A percentile compares a stretch with the other conserved stretches of the same genome.
Conservation (phyloP, 2,888 invertebrate genomes). For the Nipponacmea schrenckii region DNA sequence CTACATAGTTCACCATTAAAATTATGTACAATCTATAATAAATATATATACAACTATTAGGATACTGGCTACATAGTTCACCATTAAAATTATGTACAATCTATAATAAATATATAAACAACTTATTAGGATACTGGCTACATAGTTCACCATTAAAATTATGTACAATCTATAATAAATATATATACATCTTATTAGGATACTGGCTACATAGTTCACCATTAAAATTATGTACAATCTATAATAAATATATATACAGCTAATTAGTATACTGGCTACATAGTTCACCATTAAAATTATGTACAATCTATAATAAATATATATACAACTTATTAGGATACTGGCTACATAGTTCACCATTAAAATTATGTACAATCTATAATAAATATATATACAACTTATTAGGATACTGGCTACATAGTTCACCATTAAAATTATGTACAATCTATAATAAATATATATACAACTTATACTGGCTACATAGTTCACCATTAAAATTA, state of each 20-base stretch:
- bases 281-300: too few species aligned
- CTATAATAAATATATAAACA: constrained; percentile 65
- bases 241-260: too few species aligned
- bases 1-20: constrained; percentile 76
- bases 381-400: constrained; percentile 59
- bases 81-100: constrained; percentile 76
- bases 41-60: too few species aligned
- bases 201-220: constrained; percentile 66
- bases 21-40: constrained; percentile 73
- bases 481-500: too few species aligned
- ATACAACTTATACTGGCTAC: too few species aligned
- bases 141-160: too few species aligned
- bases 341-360: constrained; percentile 77
- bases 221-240: not conserved
- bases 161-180: too few species aligned
- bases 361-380: constrained; percentile 74
- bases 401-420: constrained; percentile 79
- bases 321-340: constrained; percentile 80
- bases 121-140: too few species aligned
- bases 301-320: constrained; percentile 36
- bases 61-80: constrained; percentile 78
- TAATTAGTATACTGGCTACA: too few species aligned
- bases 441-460: constrained; percentile 67
- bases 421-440: constrained; percentile 76
- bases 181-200: constrained; percentile 77